Evolutionary conservation across 1,140 invertebrate genomes (phyloP), one percentile per base, ranked within the genome.

Genomic region (Cherax quadricarinatus): DNA sequence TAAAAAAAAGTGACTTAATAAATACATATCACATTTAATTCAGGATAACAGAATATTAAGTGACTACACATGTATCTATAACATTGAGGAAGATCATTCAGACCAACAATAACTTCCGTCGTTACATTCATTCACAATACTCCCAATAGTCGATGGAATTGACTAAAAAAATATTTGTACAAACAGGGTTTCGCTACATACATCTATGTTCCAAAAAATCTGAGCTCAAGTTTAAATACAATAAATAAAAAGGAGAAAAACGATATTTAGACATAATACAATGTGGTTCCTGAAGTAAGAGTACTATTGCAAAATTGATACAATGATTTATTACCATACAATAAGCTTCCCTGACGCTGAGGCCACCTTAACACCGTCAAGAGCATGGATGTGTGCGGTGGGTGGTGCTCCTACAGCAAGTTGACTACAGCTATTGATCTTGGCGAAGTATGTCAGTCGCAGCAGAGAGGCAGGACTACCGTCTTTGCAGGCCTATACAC

Each of bases 1-100:
- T 66, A 86, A 87, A 92, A 92, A 91, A 92, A 82, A 80, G 70
- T 92, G 86, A 92, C 91, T 92, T 92, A 92, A 92, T 88, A 92
- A 88, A 92, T 92, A 92, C 91, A 92, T 92, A 92, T 92, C 91
- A 92, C 91, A 92, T 92, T 82, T 92, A 92, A 92, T 92, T 92
- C 89, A 88, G 91, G 86, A 88, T 88, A 88, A 92, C 66, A 92
- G 24, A 92, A 85, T 78, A 87, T 73, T 30, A 86, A 83, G 79
- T 91, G 62, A 91, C 84, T 84, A 88, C 81, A 88, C 78, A 86
- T 86, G 75, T 85, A 78, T 78, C 85, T 78, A 83, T 83, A 88
- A 84, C 66, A 88, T 78, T 57, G 51, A 78, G 81, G 86, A 86
- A 92, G 91, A 84, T 70, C 80, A 92, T 49, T 91, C 90, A 87